These are phyloP conservation scores for Ceyx cyanopectus DNA, from an alignment of 2,113 vertebrate species.

Conservation along the genomic window DNA sequence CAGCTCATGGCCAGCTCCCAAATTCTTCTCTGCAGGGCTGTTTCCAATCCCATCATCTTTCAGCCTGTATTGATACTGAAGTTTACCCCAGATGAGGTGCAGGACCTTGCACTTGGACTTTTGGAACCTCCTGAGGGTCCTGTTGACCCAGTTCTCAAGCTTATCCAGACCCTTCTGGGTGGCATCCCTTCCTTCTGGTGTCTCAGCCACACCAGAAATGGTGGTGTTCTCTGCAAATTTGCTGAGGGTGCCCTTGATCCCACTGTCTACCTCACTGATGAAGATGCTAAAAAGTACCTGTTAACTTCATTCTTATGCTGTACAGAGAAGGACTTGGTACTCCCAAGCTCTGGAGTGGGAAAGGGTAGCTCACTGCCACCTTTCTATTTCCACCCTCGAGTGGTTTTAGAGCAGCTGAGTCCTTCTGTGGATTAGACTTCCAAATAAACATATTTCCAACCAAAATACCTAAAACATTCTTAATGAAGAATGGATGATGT, in stretches of 20 bases:
- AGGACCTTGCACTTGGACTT: background rate
- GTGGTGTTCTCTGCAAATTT: background rate
- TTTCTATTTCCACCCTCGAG: background rate
- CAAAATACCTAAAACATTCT: background rate
- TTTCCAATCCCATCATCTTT: background rate
- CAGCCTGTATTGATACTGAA: background rate
- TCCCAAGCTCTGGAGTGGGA: fast-evolving
- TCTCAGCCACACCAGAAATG: background rate
- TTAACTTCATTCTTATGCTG: background rate
- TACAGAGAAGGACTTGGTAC: background rate
- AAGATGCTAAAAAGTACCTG: background rate
- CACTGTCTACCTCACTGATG: background rate
- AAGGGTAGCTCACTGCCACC: background rate
- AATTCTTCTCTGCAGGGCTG: background rate
- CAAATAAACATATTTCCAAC: background rate
- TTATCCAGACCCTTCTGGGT: background rate
- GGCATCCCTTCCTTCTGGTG: background rate
- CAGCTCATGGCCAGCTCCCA: background rate
- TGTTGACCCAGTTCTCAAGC: background rate
- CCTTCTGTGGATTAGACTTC: background rate
- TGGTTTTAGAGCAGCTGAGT: background rate
- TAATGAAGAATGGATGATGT: background rate
- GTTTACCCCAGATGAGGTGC: background rate
- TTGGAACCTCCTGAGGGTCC: background rate
- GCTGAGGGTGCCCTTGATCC: background rate